Conservation (phyloP, 2,797 vertebrate species). For the Trachurus trachurus region DNA sequence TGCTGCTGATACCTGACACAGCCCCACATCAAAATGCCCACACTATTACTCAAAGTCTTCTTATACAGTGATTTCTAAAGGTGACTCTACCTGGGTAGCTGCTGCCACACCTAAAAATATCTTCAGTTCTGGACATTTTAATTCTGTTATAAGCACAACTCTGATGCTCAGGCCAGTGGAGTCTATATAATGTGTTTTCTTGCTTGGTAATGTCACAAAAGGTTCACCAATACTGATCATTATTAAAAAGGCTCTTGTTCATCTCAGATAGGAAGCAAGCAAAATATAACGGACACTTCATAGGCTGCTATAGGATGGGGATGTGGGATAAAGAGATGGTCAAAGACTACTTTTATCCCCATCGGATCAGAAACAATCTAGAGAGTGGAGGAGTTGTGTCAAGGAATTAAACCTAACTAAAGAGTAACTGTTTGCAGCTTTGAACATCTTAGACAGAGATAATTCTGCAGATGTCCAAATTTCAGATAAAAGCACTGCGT, state of each 20-base stretch:
- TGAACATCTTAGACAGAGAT: slow-evolving; percentile 2
- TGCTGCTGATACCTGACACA: too few relatives aligned
- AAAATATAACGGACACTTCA: too few relatives aligned
- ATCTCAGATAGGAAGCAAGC: too few relatives aligned
- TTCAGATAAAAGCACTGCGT: slow-evolving; percentile 9
- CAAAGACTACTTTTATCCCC: not conserved
- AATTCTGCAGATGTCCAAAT: not conserved
- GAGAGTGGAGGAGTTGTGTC: not conserved
- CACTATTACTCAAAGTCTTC: too few relatives aligned
- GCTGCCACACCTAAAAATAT: not conserved
- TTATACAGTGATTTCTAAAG: too few relatives aligned
- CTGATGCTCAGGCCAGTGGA: not conserved
- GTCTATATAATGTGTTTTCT: not conserved
- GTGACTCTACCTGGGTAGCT: too few relatives aligned
- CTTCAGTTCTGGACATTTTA: not conserved
- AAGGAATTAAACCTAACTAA: slow-evolving; percentile 5
- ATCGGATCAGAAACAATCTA: not conserved
- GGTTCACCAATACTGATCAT: too few relatives aligned
- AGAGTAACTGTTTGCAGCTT: not conserved
- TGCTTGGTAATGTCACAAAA: too few relatives aligned
- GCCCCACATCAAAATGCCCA: too few relatives aligned
- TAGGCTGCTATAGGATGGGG: too few relatives aligned
- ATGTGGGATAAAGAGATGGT: not conserved
- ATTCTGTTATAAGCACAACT: not conserved
- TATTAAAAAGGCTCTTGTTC: not conserved